phyloP scores from a whole-genome alignment of 2,113 vertebrate species.

The Oncorhynchus clarkii region DNA sequence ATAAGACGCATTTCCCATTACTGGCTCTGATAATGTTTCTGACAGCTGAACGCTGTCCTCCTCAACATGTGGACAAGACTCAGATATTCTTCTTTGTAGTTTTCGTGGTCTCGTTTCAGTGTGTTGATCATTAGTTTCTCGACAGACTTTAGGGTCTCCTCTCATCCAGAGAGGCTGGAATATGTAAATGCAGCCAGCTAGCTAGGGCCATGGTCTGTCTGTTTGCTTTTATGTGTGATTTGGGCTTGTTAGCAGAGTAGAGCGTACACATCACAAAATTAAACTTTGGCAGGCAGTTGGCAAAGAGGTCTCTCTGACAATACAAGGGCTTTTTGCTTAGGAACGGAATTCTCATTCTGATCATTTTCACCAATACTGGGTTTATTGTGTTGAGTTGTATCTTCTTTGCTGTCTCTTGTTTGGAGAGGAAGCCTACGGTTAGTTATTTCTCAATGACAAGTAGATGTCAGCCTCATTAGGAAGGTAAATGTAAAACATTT shows the following conservation, averaged over 20 bases:
- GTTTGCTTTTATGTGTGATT: conserved; percentile 47
- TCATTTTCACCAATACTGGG: conserved; percentile 8
- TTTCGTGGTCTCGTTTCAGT: conserved; percentile 6
- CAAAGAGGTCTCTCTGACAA: conserved; percentile 19
- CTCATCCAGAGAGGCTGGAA: conserved; percentile 1
- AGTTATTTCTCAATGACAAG: neutral
- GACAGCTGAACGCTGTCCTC: conserved; percentile 4
- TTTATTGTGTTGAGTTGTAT: neutral
- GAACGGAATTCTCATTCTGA: conserved; percentile 23
- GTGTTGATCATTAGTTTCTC: conserved; percentile 27
- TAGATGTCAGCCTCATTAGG: neutral
- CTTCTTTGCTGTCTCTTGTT: neutral
- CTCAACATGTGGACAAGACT: neutral
- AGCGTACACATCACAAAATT: conserved; percentile 33
- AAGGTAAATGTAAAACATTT: neutral
- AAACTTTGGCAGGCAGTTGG: conserved; percentile 25
- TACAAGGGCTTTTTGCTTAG: conserved; percentile 17
- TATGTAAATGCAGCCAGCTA: conserved; percentile 33
- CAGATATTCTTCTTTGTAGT: conserved; percentile 8
- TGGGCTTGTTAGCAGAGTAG: conserved; percentile 37
- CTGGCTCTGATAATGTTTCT: conserved; percentile 9
- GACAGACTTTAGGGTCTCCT: conserved; percentile 8
- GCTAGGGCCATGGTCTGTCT: conserved; percentile 19
- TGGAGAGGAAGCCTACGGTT: neutral
- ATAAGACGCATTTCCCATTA: neutral